Evolutionary conservation across 1,140 invertebrate species (phyloP).

Genomic region (Dolichoris vasculosae): DNA sequence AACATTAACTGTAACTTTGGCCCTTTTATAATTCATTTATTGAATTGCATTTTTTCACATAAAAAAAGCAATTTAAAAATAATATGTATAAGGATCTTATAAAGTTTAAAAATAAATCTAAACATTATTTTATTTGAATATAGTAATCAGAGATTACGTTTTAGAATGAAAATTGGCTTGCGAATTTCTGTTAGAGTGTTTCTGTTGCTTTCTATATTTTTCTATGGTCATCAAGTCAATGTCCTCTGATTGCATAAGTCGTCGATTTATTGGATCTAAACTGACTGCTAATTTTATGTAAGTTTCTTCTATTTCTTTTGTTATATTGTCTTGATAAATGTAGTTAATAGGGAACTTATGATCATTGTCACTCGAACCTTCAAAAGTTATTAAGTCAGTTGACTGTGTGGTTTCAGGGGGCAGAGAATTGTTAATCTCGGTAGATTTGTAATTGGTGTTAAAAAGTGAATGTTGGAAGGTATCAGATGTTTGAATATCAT

Average conservation of each 20-base stretch:
- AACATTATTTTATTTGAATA: background rate
- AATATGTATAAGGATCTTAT: background rate
- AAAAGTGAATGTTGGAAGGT: background rate
- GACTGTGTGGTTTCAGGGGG: background rate
- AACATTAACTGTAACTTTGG: too few species aligned
- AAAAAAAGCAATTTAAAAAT: background rate
- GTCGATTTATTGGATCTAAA: slow-evolving; percentile 56
- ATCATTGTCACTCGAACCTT: slow-evolving; percentile 60
- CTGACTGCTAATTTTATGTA: slow-evolving; percentile 71
- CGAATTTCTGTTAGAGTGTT: slow-evolving; percentile 47
- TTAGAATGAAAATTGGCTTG: slow-evolving; percentile 23
- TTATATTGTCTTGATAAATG: slow-evolving; percentile 65
- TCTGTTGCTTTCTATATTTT: slow-evolving; percentile 70
- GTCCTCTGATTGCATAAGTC: background rate
- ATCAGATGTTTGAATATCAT: background rate
- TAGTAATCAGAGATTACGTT: slow-evolving; percentile 16
- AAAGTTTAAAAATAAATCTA: background rate
- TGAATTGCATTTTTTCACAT: background rate
- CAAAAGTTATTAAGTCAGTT: slow-evolving; percentile 68
- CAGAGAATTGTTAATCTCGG: background rate
- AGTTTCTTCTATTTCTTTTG: slow-evolving; percentile 72
- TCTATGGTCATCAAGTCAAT: slow-evolving; percentile 65
- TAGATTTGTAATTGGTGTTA: background rate
- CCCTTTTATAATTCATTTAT: too few species aligned
- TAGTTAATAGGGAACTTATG: slow-evolving; percentile 31